A percentile compares a stretch with the other conserved stretches of the same genome.
Evolutionary conservation across 2,113 vertebrate species (phyloP).

Genomic region (Actinemys pallida): DNA sequence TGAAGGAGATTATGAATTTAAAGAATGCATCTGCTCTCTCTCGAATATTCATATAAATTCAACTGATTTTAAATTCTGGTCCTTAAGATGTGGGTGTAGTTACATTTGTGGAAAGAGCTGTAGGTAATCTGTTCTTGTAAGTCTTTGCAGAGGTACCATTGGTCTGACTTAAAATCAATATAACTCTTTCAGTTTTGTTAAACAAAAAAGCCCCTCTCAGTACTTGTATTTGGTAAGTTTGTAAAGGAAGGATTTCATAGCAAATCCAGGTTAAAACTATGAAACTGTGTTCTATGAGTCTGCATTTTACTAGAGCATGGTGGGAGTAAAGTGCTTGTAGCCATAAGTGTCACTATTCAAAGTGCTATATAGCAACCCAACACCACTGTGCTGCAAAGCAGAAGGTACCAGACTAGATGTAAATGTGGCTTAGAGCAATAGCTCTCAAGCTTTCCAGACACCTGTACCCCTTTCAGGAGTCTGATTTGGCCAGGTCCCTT

Average conservation of each 20-base stretch:
- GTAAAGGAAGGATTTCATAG: neutral
- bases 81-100: neutral
- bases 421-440: neutral
- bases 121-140: neutral
- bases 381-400: neutral
- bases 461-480: no score
- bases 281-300: neutral
- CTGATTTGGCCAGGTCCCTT: no score
- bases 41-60: neutral
- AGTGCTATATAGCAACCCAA: neutral
- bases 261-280: neutral
- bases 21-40: no score
- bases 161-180: neutral
- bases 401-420: neutral
- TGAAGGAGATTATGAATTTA: neutral
- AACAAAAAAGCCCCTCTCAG: neutral
- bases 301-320: neutral
- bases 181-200: no score
- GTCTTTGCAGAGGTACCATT: neutral
- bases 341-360: neutral
- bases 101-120: no score
- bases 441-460: no score
- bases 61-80: neutral
- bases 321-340: neutral
- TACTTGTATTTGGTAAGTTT: no score